Evolutionary conservation across 2,888 invertebrate species (phyloP).

Genomic region (Tupiocoris notatus): DNA sequence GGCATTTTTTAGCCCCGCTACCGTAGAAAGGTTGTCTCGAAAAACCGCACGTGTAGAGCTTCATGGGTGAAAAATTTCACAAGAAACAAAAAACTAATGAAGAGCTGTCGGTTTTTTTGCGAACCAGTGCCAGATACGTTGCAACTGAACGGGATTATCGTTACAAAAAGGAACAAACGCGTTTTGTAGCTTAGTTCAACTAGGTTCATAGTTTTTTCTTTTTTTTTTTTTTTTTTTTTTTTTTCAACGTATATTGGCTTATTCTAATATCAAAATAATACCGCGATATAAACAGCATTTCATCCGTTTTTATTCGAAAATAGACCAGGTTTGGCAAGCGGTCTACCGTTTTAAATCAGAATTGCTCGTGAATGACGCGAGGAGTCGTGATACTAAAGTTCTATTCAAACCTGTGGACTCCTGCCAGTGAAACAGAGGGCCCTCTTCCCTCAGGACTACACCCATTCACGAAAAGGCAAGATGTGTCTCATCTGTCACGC

Average conservation of each 20-base stretch:
- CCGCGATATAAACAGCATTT: too few species aligned
- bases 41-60: too few species aligned
- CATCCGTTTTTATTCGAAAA: neutral
- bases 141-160: too few species aligned
- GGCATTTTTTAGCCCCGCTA: too few species aligned
- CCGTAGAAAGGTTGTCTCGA: too few species aligned
- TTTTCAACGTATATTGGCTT: neutral
- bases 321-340: neutral
- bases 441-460: neutral
- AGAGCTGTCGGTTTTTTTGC: too few species aligned
- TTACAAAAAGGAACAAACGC: too few species aligned
- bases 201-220: too few species aligned
- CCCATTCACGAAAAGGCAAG: neutral
- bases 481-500: neutral
- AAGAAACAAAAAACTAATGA: too few species aligned
- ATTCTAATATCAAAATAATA: neutral
- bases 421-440: neutral
- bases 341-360: neutral
- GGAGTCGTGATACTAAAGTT: neutral
- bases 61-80: too few species aligned
- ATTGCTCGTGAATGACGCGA: neutral
- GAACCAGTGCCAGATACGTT: too few species aligned
- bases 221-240: neutral
- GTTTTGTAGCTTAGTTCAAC: too few species aligned
- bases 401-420: neutral